phyloP scores from a whole-genome alignment of 2,797 vertebrate species.

The Chaetodon trifasciatus region DNA sequence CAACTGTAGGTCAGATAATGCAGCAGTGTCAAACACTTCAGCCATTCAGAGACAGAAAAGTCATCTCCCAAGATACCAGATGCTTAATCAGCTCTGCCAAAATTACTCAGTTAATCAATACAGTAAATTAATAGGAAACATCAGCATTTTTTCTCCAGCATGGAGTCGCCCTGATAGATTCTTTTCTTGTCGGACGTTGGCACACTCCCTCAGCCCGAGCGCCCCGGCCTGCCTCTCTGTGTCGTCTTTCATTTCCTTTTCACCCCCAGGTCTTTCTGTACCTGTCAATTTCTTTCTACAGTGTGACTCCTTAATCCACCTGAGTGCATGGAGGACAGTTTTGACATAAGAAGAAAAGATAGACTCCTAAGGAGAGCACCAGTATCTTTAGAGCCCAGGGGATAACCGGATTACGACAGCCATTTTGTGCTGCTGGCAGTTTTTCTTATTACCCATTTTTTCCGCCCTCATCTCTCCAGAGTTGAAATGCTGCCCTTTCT shows the following conservation, averaged over 20 bases:
- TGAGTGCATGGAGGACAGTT: constrained; percentile 86
- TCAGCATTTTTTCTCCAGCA: constrained; percentile 17
- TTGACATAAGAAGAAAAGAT: constrained; percentile 84
- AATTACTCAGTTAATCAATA: constrained; percentile 39
- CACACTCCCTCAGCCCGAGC: constrained; percentile 27
- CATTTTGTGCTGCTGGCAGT: constrained; percentile 83
- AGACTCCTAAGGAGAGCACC: constrained; percentile 79
- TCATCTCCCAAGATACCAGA: background rate
- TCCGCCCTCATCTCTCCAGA: constrained; percentile 58
- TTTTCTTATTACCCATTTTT: constrained; percentile 77
- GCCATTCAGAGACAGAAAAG: background rate
- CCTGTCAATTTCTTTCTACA: constrained; percentile 81
- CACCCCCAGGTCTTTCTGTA: constrained; percentile 75
- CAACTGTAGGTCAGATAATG: background rate
- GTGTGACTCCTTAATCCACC: constrained; percentile 82
- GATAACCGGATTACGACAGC: constrained; percentile 81
- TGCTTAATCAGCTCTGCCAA: constrained; percentile 11
- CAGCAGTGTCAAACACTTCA: constrained; percentile 26
- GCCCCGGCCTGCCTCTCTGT: constrained; percentile 45
- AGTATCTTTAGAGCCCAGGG: constrained; percentile 79
- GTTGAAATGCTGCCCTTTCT: constrained; percentile 77
- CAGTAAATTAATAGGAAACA: constrained; percentile 28
- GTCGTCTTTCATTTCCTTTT: constrained; percentile 76
- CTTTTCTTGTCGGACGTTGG: constrained; percentile 47
- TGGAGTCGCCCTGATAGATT: constrained; percentile 42